phyloP scores from a whole-genome alignment of 2,113 vertebrate genomes.

The Glaucomys volans region DNA sequence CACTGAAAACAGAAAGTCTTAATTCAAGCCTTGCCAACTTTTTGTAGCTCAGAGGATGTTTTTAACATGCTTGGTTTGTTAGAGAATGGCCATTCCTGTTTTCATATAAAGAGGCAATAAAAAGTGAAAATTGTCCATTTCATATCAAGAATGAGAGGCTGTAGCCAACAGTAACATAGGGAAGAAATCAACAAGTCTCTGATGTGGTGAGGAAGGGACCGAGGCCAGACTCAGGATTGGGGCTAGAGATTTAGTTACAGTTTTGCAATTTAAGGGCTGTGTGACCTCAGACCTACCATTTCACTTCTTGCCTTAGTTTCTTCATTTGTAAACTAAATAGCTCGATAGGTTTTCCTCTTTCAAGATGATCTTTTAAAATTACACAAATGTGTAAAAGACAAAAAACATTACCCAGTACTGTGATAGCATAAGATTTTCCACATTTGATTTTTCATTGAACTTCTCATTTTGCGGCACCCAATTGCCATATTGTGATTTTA shows the following conservation, averaged over 20 bases:
- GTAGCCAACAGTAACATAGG: not conserved
- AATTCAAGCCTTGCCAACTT: not conserved
- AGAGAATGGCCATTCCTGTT: not conserved
- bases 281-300: not conserved
- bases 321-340: not conserved
- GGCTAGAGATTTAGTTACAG: not conserved
- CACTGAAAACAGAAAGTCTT: not conserved
- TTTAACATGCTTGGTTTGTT: not conserved
- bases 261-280: not conserved
- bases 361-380: slow-evolving; percentile 13
- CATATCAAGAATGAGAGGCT: not conserved
- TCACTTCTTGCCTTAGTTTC: not conserved
- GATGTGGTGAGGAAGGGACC: not conserved
- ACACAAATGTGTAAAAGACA: not conserved
- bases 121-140: not conserved
- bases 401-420: not conserved
- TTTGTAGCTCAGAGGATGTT: not conserved
- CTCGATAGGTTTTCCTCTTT: not conserved
- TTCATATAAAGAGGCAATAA: not conserved
- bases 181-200: not conserved
- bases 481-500: not conserved
- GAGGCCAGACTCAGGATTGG: not conserved
- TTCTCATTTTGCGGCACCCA: not conserved
- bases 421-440: slow-evolving; percentile 12
- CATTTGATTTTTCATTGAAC: not conserved